Evolutionary conservation across 2,888 invertebrate genomes (phyloP), one percentile per base, ranked within the genome.

Genomic region (Aspidiotus rigidus): DNA sequence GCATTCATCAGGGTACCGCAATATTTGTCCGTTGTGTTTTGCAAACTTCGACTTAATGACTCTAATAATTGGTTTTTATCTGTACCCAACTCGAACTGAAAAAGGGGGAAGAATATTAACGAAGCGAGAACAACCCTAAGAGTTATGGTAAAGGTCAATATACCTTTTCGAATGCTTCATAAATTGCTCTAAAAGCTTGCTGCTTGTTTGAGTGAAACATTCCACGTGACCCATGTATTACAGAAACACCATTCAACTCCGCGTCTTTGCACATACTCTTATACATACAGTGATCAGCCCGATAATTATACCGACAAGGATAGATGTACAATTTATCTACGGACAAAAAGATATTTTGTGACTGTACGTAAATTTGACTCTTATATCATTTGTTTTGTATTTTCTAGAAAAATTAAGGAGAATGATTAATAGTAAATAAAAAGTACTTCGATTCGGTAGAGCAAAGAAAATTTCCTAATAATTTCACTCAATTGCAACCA

Each of bases 271-370:
- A 96, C 7, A 90, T 88, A 77, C 88, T 90, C 79, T 89, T 90
- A 77, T 96, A 97, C 89, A 93, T 92, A 79, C 97, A 97, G 79
- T 96, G 96, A 80, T 97, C 96, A 1, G 94, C 88, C 62, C 96
- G 86, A 79, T 89, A 96, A 79, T 97, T 97, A 80, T 88, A 93
- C 71, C 89, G 84, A 77, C 96, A 97, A 0, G 89, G 83, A 77
- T 91, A 86, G 70, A 89, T 81, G 74, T 84, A 86, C 69, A 96
- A 55, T 40, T 72, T 71, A 56, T 72, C 70, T 70, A 49, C 60
- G 63, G 64, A 69, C 9, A 9, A 69, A 44, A 49, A 49, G 49
- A 49, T 49, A 28, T 28, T 28, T 28, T 28, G 28, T 28, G 28
- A 28, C 28, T 28, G 28, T 3, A 28, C 28, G 1, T 28, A 28